Conservation (phyloP, 2,113 vertebrate species). For the Sorex fumeus region DNA sequence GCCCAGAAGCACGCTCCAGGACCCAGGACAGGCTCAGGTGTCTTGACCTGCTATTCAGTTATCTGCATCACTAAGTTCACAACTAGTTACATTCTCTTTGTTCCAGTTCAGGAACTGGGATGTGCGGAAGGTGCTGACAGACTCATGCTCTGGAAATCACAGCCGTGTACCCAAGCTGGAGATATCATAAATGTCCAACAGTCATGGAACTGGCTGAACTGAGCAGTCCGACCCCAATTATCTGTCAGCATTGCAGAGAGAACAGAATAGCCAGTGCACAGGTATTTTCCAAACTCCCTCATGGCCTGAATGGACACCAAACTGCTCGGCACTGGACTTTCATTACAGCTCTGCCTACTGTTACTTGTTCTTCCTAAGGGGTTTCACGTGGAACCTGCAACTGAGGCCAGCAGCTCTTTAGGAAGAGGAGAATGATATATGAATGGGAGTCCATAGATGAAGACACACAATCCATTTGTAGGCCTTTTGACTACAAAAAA, state of each 20-base stretch:
- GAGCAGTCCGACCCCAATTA: neutral
- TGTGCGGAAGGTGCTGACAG: neutral
- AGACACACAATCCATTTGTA: neutral
- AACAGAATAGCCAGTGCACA: neutral
- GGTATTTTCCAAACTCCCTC: neutral
- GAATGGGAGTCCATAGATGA: neutral
- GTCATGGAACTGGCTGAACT: neutral
- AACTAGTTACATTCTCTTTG: neutral
- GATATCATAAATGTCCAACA: neutral
- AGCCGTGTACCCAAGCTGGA: neutral
- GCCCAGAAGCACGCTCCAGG: neutral
- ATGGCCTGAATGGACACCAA: neutral
- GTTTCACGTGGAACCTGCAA: neutral
- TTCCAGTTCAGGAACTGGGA: neutral
- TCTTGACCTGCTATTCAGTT: neutral
- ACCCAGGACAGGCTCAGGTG: neutral
- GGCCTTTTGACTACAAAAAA: neutral
- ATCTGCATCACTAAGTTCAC: neutral
- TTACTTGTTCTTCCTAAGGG: neutral
- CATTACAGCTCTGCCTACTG: neutral
- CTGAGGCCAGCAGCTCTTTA: neutral
- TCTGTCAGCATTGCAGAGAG: neutral
- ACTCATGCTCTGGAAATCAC: neutral
- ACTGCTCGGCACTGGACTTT: neutral
- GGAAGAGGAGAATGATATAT: neutral